phyloP scores from a whole-genome alignment of 2,113 vertebrate species.

The Dicentrarchus labrax region DNA sequence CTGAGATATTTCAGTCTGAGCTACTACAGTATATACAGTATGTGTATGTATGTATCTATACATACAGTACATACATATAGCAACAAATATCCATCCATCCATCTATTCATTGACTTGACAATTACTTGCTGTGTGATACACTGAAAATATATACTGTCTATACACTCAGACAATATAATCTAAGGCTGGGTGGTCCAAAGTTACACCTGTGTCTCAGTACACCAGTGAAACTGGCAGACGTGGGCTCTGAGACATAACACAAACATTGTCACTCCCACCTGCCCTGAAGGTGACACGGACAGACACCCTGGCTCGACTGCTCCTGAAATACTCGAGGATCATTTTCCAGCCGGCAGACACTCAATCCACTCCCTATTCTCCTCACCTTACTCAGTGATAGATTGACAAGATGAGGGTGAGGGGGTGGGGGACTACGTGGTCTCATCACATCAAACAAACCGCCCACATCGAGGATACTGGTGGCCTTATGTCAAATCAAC shows the following conservation, averaged over 20 bases:
- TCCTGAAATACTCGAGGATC: conserved; percentile 55
- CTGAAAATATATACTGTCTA: background rate
- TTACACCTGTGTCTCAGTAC: background rate
- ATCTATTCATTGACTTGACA: background rate
- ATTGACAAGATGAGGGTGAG: conserved; percentile 48
- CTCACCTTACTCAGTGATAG: conserved; percentile 49
- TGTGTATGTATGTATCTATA: background rate
- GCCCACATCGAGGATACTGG: conserved; percentile 6
- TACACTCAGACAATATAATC: background rate
- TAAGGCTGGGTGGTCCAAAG: conserved; percentile 7
- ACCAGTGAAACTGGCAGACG: background rate
- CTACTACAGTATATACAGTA: background rate
- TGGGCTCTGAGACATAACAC: conserved; percentile 18
- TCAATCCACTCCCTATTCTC: conserved; percentile 48
- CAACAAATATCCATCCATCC: background rate
- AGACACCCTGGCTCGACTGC: conserved; percentile 34
- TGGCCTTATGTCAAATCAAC: conserved; percentile 38
- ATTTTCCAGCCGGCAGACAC: conserved; percentile 56
- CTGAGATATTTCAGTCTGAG: too few species aligned
- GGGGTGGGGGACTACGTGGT: background rate
- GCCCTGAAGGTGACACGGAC: conserved; percentile 49
- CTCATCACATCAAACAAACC: conserved; percentile 49
- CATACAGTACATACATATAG: background rate
- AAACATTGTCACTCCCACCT: conserved; percentile 22
- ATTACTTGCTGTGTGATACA: background rate